Percentiles rank a stretch among this genome's conserved stretches.
Conservation (phyloP, 2,113 vertebrate genomes). For the Anhinga rufa region DNA sequence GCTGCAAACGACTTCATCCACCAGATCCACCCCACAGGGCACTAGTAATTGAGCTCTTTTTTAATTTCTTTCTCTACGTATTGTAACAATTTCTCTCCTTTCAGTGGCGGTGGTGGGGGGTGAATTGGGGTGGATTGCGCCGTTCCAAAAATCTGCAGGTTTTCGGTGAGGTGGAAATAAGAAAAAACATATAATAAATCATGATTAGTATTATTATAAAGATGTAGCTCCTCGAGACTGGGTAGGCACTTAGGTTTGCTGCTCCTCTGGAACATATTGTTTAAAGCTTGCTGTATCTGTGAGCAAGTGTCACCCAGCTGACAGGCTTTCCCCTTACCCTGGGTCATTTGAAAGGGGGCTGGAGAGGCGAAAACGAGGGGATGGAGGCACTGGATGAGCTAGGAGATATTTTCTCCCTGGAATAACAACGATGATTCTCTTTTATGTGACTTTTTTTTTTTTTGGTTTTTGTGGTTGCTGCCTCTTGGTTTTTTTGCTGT, state of each 20-base stretch:
- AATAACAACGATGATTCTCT: neutral
- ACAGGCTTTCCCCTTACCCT: neutral
- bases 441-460: neutral
- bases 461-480: neutral
- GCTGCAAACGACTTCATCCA: constrained; percentile 43
- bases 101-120: neutral
- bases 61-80: neutral
- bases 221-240: neutral
- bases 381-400: neutral
- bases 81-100: neutral
- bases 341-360: neutral
- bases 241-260: neutral
- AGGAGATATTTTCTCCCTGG: neutral
- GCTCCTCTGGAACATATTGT: constrained; percentile 4
- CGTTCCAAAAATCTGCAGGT: neutral
- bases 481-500: fast-evolving
- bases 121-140: neutral
- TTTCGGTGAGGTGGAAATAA: neutral
- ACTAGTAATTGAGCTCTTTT: constrained; percentile 13
- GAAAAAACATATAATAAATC: fast-evolving
- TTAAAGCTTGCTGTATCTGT: neutral
- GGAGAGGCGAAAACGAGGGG: neutral
- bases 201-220: neutral
- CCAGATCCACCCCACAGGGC: constrained; percentile 27
- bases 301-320: constrained; percentile 51